A percentile compares a stretch with the other conserved stretches of the same genome.
These are phyloP conservation scores for Holacanthus passer DNA, from an alignment of 2,113 vertebrate species.

Conservation along the genomic window DNA sequence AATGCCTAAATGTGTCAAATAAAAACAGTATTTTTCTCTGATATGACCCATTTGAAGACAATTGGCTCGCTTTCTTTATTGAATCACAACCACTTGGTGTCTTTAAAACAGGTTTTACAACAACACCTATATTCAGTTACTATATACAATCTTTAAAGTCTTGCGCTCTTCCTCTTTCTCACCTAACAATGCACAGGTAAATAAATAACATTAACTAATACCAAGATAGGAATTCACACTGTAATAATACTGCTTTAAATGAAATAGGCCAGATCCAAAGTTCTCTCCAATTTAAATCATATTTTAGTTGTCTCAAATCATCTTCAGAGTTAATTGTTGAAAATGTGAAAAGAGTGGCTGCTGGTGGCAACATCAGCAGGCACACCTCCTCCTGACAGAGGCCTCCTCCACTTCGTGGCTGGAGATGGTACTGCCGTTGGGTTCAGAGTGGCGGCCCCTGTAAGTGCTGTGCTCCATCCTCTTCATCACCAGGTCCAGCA, in stretches of 20 bases:
- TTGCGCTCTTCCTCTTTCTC: no score
- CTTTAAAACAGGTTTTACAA: conserved; percentile 10
- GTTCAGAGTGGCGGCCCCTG: conserved; percentile 78
- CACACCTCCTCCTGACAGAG: conserved; percentile 57
- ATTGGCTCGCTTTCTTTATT: not conserved
- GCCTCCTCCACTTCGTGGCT: conserved; percentile 65
- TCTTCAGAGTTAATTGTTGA: not conserved
- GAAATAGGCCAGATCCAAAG: not conserved
- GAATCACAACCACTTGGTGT: not conserved
- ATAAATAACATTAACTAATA: no score
- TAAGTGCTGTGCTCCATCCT: conserved; percentile 93
- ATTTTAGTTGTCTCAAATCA: not conserved
- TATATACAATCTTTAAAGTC: conserved; percentile 9
- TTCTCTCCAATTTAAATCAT: no score
- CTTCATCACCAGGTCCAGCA: conserved; percentile 96
- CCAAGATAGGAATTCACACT: no score
- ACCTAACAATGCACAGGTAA: no score
- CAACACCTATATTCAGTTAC: not conserved
- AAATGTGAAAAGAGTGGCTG: conserved; percentile 3
- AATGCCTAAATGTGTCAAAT: conserved; percentile 76
- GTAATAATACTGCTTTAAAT: not conserved
- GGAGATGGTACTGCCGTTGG: conserved; percentile 83
- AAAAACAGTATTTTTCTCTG: conserved; percentile 75
- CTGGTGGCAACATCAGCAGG: conserved; percentile 63
- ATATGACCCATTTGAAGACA: conserved; percentile 27